Conservation (phyloP, 2,113 vertebrate species). For the Sminthopsis crassicaudata region DNA sequence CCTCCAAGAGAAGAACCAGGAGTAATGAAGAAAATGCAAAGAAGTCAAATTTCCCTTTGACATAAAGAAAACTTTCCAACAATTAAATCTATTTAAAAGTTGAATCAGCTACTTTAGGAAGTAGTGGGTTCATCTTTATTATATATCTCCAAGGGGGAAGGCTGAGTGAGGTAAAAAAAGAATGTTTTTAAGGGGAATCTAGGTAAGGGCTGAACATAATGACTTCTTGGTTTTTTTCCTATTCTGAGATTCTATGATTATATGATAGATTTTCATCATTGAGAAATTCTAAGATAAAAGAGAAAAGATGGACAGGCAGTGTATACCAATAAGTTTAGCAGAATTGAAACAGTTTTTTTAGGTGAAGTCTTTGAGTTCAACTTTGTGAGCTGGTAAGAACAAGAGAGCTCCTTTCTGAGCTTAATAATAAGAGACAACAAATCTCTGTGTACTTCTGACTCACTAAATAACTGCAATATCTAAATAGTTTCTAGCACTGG, state of each 20-base stretch:
- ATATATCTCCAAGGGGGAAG: not conserved
- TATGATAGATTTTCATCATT: not conserved
- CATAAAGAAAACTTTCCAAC: not conserved
- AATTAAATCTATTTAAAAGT: not conserved
- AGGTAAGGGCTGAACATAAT: not conserved
- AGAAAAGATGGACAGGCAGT: not conserved
- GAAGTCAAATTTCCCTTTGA: not conserved
- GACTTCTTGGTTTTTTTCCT: not conserved
- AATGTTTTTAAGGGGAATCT: not conserved
- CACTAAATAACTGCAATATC: constrained; percentile 8
- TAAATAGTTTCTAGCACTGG: not conserved
- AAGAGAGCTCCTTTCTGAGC: not conserved
- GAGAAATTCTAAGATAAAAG: not conserved
- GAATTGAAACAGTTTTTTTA: not conserved
- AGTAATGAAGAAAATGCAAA: not conserved
- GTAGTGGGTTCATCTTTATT: not conserved
- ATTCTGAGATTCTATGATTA: not conserved
- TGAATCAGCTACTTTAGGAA: not conserved
- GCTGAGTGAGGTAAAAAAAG: not conserved
- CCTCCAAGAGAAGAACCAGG: not conserved
- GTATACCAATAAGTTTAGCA: not conserved
- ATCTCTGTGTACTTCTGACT: not conserved
- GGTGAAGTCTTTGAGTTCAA: not conserved
- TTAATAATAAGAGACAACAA: constrained; percentile 23
- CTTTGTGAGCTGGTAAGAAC: not conserved